Percentiles rank a stretch among this genome's conserved stretches.
Conservation (phyloP, 2,113 vertebrate genomes). For the Todiramphus chloris region DNA sequence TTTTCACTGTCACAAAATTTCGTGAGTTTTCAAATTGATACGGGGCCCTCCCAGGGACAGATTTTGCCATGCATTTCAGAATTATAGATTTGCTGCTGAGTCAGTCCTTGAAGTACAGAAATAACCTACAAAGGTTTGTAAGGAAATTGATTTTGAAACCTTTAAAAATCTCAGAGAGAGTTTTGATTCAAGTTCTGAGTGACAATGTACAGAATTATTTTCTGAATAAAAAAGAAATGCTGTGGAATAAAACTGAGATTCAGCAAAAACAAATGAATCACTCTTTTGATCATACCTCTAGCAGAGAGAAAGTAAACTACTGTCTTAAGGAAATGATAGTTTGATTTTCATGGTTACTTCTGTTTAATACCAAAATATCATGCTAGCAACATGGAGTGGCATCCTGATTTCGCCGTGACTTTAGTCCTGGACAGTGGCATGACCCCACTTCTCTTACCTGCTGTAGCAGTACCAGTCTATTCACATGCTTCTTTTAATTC, state of each 20-base stretch:
- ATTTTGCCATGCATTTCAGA: background rate
- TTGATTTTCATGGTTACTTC: background rate
- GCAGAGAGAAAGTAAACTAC: background rate
- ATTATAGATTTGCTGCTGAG: background rate
- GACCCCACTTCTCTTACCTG: background rate
- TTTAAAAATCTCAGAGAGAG: background rate
- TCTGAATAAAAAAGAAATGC: background rate
- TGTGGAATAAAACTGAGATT: background rate
- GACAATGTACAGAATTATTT: background rate
- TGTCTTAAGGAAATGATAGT: accelerated
- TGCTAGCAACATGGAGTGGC: background rate
- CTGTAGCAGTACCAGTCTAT: background rate
- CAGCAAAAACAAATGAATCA: conserved; percentile 26
- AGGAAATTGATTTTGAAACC: background rate
- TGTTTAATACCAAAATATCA: background rate
- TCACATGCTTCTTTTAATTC: conserved; percentile 25
- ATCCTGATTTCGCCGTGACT: background rate
- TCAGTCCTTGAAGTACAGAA: background rate
- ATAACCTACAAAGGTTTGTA: background rate
- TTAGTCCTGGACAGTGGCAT: background rate
- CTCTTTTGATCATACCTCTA: background rate
- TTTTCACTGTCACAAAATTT: background rate
- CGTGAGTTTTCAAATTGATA: background rate
- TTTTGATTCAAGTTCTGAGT: background rate
- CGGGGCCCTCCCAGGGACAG: background rate